A percentile compares a stretch with the other conserved stretches of the same genome.
Evolutionary conservation across 2,113 vertebrate genomes (phyloP).

Genomic region (Phaethon lepturus): DNA sequence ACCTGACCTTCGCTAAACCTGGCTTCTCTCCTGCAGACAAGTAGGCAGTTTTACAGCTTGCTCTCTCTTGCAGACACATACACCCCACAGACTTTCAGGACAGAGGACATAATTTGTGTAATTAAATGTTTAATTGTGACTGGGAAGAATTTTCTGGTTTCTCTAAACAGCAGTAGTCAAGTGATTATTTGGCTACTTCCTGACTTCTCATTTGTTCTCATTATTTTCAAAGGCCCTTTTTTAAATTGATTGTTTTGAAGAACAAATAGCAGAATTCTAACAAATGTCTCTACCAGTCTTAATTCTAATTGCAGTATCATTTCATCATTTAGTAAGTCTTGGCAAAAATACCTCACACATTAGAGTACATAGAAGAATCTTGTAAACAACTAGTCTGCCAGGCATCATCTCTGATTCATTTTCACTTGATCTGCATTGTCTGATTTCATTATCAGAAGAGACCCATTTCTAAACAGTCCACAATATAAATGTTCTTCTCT

Average conservation of each 20-base stretch:
- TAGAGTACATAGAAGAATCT: slow-evolving; percentile 11
- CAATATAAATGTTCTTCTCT: not conserved
- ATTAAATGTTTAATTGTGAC: slow-evolving; percentile 27
- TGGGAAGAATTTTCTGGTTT: not conserved
- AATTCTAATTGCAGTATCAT: slow-evolving; percentile 45
- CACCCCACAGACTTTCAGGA: not conserved
- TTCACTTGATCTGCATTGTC: slow-evolving; percentile 55
- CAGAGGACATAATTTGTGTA: not conserved
- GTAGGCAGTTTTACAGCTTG: not conserved
- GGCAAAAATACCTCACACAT: slow-evolving; percentile 19
- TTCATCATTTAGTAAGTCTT: slow-evolving; percentile 47
- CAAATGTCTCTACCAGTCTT: not conserved
- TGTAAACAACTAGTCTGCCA: slow-evolving; percentile 40
- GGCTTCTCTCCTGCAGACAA: not conserved
- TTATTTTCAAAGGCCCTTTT: slow-evolving; percentile 27
- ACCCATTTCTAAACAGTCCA: not conserved
- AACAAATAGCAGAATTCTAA: slow-evolving; percentile 50
- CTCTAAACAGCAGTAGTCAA: not conserved
- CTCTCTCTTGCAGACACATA: not conserved
- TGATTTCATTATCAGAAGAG: slow-evolving; percentile 42
- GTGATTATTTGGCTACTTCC: slow-evolving; percentile 23
- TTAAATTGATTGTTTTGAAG: slow-evolving; percentile 25
- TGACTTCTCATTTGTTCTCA: slow-evolving; percentile 40
- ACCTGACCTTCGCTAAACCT: not conserved
- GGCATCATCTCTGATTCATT: slow-evolving; percentile 34